Conservation (phyloP, 92 coral and sea anemone genomes). For the Micromussa lordhowensis region DNA sequence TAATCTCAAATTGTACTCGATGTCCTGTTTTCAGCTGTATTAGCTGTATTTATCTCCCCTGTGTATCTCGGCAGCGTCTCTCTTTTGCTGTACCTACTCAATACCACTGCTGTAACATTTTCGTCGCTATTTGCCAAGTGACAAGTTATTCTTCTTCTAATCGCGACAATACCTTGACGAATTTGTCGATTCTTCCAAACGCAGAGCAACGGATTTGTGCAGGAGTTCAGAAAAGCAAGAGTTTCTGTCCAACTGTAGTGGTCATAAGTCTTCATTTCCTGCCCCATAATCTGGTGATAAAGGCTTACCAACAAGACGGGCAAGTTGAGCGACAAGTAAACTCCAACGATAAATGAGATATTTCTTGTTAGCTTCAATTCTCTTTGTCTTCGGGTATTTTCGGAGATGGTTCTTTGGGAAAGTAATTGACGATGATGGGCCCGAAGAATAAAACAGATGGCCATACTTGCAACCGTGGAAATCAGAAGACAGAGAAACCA, state of each 20-base stretch:
- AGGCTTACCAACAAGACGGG: constrained; percentile 59
- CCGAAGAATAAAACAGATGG: constrained; percentile 16
- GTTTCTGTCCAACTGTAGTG: constrained; percentile 79
- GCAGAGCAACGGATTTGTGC: constrained; percentile 72
- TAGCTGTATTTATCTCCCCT: too few species aligned
- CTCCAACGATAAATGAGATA: constrained; percentile 60
- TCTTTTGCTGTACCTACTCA: neutral
- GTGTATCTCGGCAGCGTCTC: neutral
- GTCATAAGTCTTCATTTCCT: constrained; percentile 37
- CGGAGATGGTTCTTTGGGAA: neutral
- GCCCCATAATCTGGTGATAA: constrained; percentile 48
- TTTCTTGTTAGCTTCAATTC: constrained; percentile 61
- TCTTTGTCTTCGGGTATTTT: neutral
- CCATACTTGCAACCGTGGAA: constrained; percentile 3
- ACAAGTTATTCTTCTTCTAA: constrained; percentile 16
- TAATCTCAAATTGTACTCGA: too few species aligned
- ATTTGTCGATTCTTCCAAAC: constrained; percentile 71
- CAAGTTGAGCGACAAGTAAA: constrained; percentile 60
- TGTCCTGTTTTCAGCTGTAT: too few species aligned
- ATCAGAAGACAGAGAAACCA: constrained; percentile 33
- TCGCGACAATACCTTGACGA: constrained; percentile 35
- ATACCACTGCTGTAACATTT: neutral
- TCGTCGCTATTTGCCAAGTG: neutral
- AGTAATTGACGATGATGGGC: constrained; percentile 15
- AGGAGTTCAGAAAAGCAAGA: constrained; percentile 69